Evolutionary conservation across 2,888 invertebrate genomes (phyloP).

Genomic region (Xestia ashworthii): DNA sequence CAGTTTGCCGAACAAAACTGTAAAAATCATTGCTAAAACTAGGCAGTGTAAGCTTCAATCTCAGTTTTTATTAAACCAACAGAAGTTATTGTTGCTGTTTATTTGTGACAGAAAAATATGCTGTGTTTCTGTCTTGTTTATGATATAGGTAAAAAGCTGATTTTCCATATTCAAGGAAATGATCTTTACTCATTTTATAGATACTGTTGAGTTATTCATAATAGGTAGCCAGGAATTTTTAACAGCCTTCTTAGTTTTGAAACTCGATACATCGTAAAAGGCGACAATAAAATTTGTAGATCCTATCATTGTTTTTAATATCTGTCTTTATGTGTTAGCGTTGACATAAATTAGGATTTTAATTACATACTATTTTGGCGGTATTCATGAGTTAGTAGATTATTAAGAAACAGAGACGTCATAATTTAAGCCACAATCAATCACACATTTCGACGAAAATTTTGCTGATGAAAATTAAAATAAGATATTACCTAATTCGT

Average conservation of each 20-base stretch:
- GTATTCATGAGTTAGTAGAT: constrained; percentile 1
- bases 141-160: not conserved
- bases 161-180: not conserved
- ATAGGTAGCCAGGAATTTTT: constrained; percentile 53
- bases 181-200: not conserved
- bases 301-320: constrained; percentile 63
- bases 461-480: not conserved
- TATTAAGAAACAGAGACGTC: not conserved
- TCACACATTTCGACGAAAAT: not conserved
- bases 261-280: constrained; percentile 74
- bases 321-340: constrained; percentile 44
- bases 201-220: constrained; percentile 34
- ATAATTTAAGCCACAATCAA: not conserved
- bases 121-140: not conserved
- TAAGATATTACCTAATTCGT: too few species aligned
- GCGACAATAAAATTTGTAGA: constrained; percentile 67
- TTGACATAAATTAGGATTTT: constrained; percentile 53
- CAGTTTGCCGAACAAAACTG: too few species aligned
- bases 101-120: not conserved
- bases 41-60: not conserved
- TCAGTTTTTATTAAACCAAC: not conserved
- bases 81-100: not conserved
- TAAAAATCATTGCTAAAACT: too few species aligned
- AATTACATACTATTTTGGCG: constrained; percentile 28
- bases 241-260: constrained; percentile 61